Base-by-base conservation (phyloP, 2,888 invertebrate species). In the Melitaea athalia region DNA sequence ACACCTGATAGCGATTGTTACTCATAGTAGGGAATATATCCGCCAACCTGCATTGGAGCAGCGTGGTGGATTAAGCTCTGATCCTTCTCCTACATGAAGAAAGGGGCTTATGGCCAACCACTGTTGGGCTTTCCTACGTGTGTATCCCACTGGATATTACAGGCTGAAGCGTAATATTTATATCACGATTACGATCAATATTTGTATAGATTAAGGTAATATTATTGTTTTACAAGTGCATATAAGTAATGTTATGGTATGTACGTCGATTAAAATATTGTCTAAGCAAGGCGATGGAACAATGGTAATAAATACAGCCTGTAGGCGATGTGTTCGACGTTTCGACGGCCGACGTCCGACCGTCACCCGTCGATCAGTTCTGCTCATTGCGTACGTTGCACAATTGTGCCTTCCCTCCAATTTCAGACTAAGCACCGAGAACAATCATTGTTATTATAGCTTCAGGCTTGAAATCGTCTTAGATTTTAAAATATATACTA, bases 371-470 rank as follows among this genome's bases (percentile, higher is more conserved):
- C 81, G 76, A 79, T 85, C 87, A 79, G 86, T 86, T 87, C 85
- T 86, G 85, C 81, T 85, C 85, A 83, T 84, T 88, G 85, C 84
- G 82, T 82, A 79, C 74, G 79, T 85, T 83, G 80, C 80, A 83
- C 83, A 82, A 85, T 83, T 77, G 76, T 74, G 74, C 71, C 71
- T 72, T 73, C 76, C 71, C 70, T 74, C 67, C 69, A 72, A 73
- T 77, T 75, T 75, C 64, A 49, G 67, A 63, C 67, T 72, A 71
- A 59, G 63, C 72, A 71, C 67, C 63, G 69, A 64, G 68, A 68
- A 71, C 71, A 69, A 69, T 72, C 63, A 67, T 71, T 72, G 72
- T 67, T 67, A 72, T 72, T 72, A 71, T 66, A 49, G 66, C 67
- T 64, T 69, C 66, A 71, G 66, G 71, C 60, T 59, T 64, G 49